Evolutionary conservation across 2,113 vertebrate genomes (phyloP).

Genomic region (Callipepla californica): DNA sequence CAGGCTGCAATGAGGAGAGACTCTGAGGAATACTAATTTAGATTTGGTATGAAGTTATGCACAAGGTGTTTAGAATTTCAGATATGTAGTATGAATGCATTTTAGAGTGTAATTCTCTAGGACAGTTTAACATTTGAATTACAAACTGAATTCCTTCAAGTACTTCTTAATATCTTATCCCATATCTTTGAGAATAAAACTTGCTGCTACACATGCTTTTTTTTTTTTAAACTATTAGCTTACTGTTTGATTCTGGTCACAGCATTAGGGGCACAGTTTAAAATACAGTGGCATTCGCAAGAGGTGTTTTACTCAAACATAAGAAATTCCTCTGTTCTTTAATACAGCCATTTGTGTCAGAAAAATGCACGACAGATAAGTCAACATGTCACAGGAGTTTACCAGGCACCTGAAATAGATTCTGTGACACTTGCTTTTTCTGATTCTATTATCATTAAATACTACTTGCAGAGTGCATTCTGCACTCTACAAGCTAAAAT

Average conservation of each 20-base stretch:
- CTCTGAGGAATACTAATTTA: background rate
- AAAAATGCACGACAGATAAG: background rate
- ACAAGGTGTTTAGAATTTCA: background rate
- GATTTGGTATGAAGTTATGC: background rate
- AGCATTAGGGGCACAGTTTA: background rate
- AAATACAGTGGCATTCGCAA: background rate
- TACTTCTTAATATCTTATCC: background rate
- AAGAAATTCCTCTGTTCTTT: background rate
- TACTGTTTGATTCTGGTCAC: background rate
- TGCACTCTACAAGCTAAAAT: background rate
- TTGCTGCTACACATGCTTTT: background rate
- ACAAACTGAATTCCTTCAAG: background rate
- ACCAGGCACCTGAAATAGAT: background rate
- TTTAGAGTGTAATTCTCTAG: background rate
- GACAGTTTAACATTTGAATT: background rate
- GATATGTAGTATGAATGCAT: background rate
- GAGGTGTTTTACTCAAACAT: background rate
- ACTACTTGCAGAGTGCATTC: background rate
- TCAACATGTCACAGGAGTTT: background rate
- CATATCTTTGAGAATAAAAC: background rate
- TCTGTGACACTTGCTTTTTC: background rate
- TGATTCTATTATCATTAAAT: background rate
- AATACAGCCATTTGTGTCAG: background rate
- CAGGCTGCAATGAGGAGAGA: background rate
- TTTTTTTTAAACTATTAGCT: background rate